These are phyloP conservation scores for Prosopocoilus inquinatus DNA, from an alignment of 2,888 invertebrate genomes.

Conservation along the genomic window DNA sequence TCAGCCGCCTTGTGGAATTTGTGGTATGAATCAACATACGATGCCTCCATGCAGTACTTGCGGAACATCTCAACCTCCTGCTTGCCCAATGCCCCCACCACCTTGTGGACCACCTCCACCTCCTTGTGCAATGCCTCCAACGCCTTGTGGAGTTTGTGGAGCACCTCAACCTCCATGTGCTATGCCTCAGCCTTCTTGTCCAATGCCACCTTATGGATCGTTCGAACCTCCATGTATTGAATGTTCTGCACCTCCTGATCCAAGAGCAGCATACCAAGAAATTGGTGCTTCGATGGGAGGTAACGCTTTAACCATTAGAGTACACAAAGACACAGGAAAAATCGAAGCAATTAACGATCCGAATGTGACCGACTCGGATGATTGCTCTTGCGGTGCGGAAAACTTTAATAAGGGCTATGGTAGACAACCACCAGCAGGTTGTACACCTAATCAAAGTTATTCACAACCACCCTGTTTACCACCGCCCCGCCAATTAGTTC, in stretches of 20 bases:
- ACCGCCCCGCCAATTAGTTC: not conserved
- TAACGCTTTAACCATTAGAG: constrained; percentile 64
- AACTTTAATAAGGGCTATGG: constrained; percentile 39
- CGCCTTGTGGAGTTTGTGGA: too few relatives aligned
- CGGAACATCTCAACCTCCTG: constrained; percentile 49
- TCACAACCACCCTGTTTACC: not conserved
- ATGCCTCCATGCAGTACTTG: constrained; percentile 50
- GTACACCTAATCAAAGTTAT: not conserved
- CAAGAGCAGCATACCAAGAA: constrained; percentile 58
- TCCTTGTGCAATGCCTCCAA: too few relatives aligned
- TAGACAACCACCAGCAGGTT: constrained; percentile 24
- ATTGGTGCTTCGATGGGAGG: constrained; percentile 65
- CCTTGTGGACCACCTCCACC: not conserved
- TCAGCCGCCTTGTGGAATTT: constrained; percentile 4
- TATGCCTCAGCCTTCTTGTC: constrained; percentile 35
- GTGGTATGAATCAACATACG: constrained; percentile 2
- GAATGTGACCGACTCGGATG: constrained; percentile 52
- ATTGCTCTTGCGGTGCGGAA: constrained; percentile 35
- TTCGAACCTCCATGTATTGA: constrained; percentile 40
- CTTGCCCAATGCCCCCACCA: constrained; percentile 10
- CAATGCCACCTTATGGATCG: too few relatives aligned
- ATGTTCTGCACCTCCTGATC: constrained; percentile 37
- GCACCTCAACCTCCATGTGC: too few relatives aligned
- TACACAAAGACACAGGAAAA: constrained; percentile 58
- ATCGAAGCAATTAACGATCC: constrained; percentile 50